Conservation (phyloP, 2,888 invertebrate genomes). For the Colletes collaris region DNA sequence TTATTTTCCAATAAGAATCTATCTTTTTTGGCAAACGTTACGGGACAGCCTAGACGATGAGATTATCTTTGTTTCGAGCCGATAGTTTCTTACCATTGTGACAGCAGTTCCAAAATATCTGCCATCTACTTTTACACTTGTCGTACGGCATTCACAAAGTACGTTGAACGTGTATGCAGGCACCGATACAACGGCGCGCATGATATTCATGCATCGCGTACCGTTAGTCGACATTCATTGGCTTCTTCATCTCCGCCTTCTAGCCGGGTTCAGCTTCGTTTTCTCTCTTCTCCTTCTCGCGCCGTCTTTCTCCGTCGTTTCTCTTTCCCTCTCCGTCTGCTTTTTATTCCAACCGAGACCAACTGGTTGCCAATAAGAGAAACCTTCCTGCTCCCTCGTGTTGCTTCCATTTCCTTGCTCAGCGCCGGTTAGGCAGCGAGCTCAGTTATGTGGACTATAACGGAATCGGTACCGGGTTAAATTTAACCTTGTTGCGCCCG, state of each 20-base stretch:
- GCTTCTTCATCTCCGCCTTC: conserved; percentile 71
- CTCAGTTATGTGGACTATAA: conserved; percentile 67
- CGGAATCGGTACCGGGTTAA: conserved; percentile 67
- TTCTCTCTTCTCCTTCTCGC: conserved; percentile 17
- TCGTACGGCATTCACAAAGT: conserved; percentile 44
- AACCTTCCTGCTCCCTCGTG: conserved; percentile 42
- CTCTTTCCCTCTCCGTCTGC: conserved; percentile 18
- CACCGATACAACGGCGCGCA: conserved; percentile 53
- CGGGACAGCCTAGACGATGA: too few species aligned
- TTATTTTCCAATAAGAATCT: too few species aligned
- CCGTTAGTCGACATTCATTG: conserved; percentile 78
- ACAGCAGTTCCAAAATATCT: conserved; percentile 3
- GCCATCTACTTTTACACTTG: conserved; percentile 35
- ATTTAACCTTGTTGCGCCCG: conserved; percentile 56
- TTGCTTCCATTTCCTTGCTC: conserved; percentile 61
- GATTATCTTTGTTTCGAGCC: neutral
- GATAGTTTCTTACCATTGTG: too few species aligned
- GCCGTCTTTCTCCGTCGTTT: conserved; percentile 14
- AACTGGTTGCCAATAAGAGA: conserved; percentile 66
- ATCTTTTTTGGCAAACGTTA: too few species aligned
- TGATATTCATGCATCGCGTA: conserved; percentile 75
- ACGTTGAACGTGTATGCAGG: neutral
- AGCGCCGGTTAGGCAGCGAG: conserved; percentile 46
- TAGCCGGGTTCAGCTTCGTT: conserved; percentile 52
- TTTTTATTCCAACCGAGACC: conserved; percentile 35